phyloP scores from a whole-genome alignment of 2,797 vertebrate species.

The Micrastur ruficollis region DNA sequence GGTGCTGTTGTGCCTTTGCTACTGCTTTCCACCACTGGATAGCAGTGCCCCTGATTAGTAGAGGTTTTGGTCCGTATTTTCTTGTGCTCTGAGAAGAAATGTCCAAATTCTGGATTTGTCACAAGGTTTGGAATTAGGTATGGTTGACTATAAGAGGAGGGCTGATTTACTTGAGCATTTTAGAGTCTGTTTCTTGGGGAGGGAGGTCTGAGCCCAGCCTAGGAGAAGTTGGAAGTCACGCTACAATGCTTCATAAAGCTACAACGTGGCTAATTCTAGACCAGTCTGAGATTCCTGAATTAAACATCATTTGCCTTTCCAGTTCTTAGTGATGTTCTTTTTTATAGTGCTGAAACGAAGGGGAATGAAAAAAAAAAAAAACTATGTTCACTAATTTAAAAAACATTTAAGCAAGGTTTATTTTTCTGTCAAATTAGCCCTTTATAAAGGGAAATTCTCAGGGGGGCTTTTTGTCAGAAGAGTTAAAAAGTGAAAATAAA shows the following conservation, averaged over 20 bases:
- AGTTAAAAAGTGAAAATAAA: neutral
- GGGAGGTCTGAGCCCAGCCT: neutral
- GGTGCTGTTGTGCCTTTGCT: neutral
- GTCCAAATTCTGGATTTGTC: neutral
- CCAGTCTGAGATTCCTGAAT: neutral
- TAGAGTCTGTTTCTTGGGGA: neutral
- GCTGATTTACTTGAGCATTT: neutral
- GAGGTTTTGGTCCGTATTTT: neutral
- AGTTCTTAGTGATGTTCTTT: neutral
- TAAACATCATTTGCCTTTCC: neutral
- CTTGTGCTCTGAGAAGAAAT: neutral
- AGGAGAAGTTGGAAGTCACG: neutral
- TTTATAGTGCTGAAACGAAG: neutral
- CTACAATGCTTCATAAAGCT: neutral
- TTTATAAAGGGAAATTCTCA: slow-evolving; percentile 9
- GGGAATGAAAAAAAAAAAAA: slow-evolving; percentile 11
- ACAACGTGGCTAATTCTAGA: neutral
- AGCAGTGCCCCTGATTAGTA: neutral
- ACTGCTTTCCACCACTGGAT: neutral
- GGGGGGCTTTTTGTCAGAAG: neutral
- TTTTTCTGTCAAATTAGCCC: slow-evolving; percentile 53
- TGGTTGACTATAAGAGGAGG: neutral
- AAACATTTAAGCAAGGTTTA: slow-evolving; percentile 49
- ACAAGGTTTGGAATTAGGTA: neutral
- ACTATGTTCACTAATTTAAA: slow-evolving; percentile 50